Percentiles rank a stretch among this genome's conserved stretches.
Evolutionary conservation across 2,113 vertebrate species (phyloP).

Genomic region (Bettongia penicillata): DNA sequence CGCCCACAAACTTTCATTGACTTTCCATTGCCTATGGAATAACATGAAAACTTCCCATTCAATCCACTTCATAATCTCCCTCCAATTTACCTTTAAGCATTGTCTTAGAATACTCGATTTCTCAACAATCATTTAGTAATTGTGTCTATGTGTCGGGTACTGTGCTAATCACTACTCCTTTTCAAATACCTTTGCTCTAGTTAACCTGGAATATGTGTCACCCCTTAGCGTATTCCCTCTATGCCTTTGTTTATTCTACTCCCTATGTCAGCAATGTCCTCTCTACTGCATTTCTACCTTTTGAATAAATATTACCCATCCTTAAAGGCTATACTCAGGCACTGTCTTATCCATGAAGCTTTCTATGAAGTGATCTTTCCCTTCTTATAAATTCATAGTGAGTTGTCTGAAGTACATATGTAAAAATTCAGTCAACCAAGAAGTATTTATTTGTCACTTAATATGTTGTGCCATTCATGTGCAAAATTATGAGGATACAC

Average conservation of each 20-base stretch:
- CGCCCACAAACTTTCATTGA: neutral
- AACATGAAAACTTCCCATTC: neutral
- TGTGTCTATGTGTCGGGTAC: neutral
- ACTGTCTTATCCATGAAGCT: neutral
- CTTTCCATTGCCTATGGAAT: neutral
- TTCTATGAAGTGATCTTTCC: neutral
- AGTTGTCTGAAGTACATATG: neutral
- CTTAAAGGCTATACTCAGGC: neutral
- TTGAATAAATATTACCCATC: neutral
- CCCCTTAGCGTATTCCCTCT: neutral
- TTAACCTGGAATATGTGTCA: neutral
- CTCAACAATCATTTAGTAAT: neutral
- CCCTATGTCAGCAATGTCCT: neutral
- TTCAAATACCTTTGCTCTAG: neutral
- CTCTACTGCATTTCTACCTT: neutral
- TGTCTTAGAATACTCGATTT: neutral
- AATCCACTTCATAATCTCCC: neutral
- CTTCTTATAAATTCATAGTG: neutral
- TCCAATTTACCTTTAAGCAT: neutral
- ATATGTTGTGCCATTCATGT: neutral
- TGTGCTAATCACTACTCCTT: neutral
- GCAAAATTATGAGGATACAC: neutral
- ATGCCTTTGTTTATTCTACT: neutral
- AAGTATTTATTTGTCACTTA: neutral
- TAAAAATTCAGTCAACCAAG: neutral